Evolutionary conservation across 2,113 vertebrate genomes (phyloP).

Genomic region (Saccopteryx bilineata): DNA sequence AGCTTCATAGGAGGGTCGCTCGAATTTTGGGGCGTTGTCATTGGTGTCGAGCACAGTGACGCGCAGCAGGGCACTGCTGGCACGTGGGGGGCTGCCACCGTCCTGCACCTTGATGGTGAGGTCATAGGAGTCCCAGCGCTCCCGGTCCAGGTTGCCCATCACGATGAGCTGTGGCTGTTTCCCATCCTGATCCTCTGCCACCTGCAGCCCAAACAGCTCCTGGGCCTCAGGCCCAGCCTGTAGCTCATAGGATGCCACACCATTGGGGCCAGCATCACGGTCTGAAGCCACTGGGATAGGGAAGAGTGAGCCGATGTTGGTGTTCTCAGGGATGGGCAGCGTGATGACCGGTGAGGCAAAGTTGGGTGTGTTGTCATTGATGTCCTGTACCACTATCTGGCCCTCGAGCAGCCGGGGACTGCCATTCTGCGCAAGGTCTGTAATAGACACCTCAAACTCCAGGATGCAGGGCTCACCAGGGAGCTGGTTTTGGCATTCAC

Average conservation of each 20-base stretch:
- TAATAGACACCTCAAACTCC: constrained; percentile 98
- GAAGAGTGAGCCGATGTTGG: constrained; percentile 93
- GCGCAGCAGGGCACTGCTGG: constrained; percentile 95
- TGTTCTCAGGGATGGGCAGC: constrained; percentile 97
- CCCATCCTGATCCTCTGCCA: constrained; percentile 94
- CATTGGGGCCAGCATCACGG: constrained; percentile 93
- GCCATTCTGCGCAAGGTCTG: constrained; percentile 92
- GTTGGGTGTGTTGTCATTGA: constrained; percentile 99
- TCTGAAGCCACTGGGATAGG: constrained; percentile 95
- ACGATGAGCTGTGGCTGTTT: constrained; percentile 97
- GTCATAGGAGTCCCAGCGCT: constrained; percentile 97
- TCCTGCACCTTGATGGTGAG: constrained; percentile 97
- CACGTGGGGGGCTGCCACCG: constrained; percentile 92
- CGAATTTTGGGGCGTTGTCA: constrained; percentile 96
- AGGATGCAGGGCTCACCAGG: constrained; percentile 94
- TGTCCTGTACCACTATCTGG: constrained; percentile 96
- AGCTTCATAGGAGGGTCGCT: constrained; percentile 93
- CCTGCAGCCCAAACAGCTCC: constrained; percentile 96
- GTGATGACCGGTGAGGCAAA: constrained; percentile 96
- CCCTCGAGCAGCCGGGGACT: constrained; percentile 95
- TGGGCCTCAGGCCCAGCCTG: constrained; percentile 91
- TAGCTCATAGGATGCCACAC: constrained; percentile 95
- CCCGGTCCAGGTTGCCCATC: constrained; percentile 96
- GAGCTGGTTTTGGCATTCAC: constrained; percentile 94
- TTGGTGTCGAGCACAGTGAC: constrained; percentile 97